phyloP scores from a whole-genome alignment of 2,888 invertebrate genomes.

The Flexamia atlantica region DNA sequence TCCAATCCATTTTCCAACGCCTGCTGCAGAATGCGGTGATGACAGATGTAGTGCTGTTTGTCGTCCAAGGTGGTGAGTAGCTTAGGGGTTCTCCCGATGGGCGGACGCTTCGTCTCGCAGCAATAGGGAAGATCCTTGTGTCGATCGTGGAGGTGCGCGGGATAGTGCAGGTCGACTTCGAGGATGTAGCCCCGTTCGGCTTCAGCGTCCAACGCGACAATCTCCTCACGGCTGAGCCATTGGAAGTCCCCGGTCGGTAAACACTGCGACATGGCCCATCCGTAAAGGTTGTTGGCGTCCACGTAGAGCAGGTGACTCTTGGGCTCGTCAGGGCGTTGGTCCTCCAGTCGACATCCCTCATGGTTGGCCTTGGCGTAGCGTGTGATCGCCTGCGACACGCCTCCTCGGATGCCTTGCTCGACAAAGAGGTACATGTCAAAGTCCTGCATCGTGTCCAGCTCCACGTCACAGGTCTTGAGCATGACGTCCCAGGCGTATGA shows the following conservation, averaged over 20 bases:
- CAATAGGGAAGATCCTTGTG: constrained; percentile 70
- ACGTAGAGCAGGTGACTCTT: constrained; percentile 59
- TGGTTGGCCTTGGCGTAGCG: constrained; percentile 56
- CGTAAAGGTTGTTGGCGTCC: constrained; percentile 67
- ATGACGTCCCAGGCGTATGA: constrained; percentile 70
- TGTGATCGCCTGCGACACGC: constrained; percentile 51
- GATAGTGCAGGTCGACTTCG: constrained; percentile 74
- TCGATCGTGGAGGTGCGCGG: constrained; percentile 71
- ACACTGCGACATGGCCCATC: constrained; percentile 68
- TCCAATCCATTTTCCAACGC: constrained; percentile 64
- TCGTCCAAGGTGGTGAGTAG: constrained; percentile 12
- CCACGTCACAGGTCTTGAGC: constrained; percentile 69
- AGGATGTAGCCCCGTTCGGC: constrained; percentile 70
- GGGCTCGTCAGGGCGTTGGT: neutral
- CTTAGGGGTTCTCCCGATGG: neutral
- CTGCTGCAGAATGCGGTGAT: constrained; percentile 64
- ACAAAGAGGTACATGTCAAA: constrained; percentile 63
- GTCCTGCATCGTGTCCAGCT: constrained; percentile 69
- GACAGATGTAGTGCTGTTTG: constrained; percentile 41
- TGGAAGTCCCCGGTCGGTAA: constrained; percentile 71
- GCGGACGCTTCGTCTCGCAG: constrained; percentile 13
- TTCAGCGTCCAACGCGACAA: neutral
- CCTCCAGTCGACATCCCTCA: neutral
- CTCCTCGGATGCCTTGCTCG: constrained; percentile 63
- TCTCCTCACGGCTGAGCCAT: constrained; percentile 70